Evolutionary conservation across 2,888 invertebrate genomes (phyloP).

Genomic region (Lasioglossum zephyrum): DNA sequence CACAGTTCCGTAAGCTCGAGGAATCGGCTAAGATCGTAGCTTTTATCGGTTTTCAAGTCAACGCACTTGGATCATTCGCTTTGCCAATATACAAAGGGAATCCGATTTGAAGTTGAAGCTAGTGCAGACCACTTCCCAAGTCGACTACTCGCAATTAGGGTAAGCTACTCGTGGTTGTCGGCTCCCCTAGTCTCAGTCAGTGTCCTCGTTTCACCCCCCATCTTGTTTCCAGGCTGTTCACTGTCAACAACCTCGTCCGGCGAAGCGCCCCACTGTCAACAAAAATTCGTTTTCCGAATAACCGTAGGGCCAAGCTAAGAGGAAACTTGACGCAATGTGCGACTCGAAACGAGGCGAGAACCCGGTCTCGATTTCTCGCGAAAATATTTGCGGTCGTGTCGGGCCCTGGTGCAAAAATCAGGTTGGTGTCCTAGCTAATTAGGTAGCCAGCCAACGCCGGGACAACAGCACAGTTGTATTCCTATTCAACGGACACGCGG

Average conservation of each 20-base stretch:
- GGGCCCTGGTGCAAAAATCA: conserved; percentile 28
- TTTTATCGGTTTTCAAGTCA: conserved; percentile 32
- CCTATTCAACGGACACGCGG: conserved; percentile 73
- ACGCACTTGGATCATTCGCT: conserved; percentile 31
- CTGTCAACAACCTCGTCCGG: conserved; percentile 2
- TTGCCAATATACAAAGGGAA: conserved; percentile 23
- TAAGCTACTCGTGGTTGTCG: conserved; percentile 40
- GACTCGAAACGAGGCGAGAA: background rate
- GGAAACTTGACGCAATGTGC: background rate
- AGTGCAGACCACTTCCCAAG: conserved; percentile 17
- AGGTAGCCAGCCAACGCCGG: conserved; percentile 39
- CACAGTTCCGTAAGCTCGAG: background rate
- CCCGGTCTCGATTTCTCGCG: background rate
- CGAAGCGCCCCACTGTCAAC: background rate
- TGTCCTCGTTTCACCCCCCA: conserved; percentile 37
- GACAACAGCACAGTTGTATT: conserved; percentile 50
- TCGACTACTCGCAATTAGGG: conserved; percentile 53
- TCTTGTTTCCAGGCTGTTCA: conserved; percentile 22
- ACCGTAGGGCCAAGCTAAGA: background rate
- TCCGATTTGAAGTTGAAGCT: conserved; percentile 45
- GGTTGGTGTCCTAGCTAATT: conserved; percentile 52
- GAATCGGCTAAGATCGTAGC: background rate
- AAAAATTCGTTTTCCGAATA: background rate
- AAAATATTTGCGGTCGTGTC: conserved; percentile 37
- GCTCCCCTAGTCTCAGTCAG: conserved; percentile 17